phyloP scores from a whole-genome alignment of 2,113 vertebrate species.

The Coptodon rendalli region DNA sequence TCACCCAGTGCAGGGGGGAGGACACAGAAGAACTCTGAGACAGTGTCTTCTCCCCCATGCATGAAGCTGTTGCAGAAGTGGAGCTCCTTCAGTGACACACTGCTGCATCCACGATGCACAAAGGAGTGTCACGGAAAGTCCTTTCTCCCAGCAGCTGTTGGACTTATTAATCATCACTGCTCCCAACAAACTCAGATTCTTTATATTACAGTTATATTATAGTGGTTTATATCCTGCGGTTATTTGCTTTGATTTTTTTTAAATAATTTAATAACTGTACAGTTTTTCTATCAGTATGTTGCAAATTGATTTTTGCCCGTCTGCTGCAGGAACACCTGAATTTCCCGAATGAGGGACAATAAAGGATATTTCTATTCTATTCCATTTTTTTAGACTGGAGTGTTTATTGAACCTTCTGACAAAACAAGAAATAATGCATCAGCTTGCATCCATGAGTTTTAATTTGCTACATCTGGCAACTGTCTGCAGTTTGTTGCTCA shows the following conservation, averaged over 20 bases:
- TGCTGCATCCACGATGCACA: background rate
- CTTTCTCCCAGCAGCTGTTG: background rate
- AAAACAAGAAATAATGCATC: accelerated
- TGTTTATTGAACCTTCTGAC: background rate
- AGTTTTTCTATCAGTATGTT: background rate
- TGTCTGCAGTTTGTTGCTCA: background rate
- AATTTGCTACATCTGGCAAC: background rate
- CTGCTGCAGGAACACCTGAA: background rate
- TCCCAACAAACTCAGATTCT: background rate
- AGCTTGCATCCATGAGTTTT: background rate
- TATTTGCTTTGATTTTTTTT: accelerated
- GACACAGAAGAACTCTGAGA: background rate
- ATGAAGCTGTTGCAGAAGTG: background rate
- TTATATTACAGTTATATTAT: background rate
- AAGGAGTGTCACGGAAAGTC: background rate
- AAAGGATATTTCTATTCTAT: background rate
- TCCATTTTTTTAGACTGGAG: background rate
- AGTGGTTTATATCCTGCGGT: accelerated
- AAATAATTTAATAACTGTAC: background rate
- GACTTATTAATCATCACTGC: accelerated
- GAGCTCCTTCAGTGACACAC: background rate
- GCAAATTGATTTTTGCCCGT: accelerated
- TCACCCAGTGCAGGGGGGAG: background rate
- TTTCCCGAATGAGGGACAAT: background rate
- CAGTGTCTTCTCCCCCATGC: background rate